Evolutionary conservation across 2,888 invertebrate species (phyloP), one percentile per base, ranked within the genome.

Genomic region (Euplagia quadripunctaria): DNA sequence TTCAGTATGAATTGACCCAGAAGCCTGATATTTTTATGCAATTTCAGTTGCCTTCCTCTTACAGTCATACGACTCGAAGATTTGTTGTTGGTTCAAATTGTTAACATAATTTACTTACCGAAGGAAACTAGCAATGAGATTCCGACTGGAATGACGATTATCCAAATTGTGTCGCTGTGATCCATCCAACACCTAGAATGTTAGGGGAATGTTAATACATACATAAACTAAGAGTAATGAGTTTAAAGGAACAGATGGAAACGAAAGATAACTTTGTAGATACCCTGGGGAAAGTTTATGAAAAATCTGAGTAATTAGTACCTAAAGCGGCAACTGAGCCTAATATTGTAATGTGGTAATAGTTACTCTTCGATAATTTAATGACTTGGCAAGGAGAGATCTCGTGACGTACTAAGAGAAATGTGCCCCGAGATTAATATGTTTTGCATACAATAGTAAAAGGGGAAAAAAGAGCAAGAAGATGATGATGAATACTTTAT

Each of bases 171-270:
- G 75, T 96, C 92, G 78, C 97, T 97, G 67, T 97, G 96, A 67
- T 96, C 96, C 88, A 97, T 96, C 97, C 97, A 97, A 90, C 97
- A 97, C 78, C 97, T 97, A 84, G 64, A 85, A 85, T 67, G 11
- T 43, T 42, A 61, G n/a, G 7, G 8, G 43, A 61, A 73, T 66
- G 41, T 49, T 65, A 46, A 49, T 66, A 61, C 8, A 31, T 61
- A 31, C 6, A 61, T 61, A 61, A 61, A 20, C n/a, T 20, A 4
- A 12, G 5, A 31, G 12, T 20, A 12, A 58, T 12, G 12, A 9
- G 4, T 46, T 46, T 46, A 46, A 46, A 46, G 14, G 58, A 31
- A 20, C 1, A 61, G 20, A 31, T 31, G 58, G 20, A 14, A 61
- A 31, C 1, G 12, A 61, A 11, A 12, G 12, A 31, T 61, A 31